phyloP scores from a whole-genome alignment of 2,888 invertebrate species.

The Drosophila koepferae region DNA sequence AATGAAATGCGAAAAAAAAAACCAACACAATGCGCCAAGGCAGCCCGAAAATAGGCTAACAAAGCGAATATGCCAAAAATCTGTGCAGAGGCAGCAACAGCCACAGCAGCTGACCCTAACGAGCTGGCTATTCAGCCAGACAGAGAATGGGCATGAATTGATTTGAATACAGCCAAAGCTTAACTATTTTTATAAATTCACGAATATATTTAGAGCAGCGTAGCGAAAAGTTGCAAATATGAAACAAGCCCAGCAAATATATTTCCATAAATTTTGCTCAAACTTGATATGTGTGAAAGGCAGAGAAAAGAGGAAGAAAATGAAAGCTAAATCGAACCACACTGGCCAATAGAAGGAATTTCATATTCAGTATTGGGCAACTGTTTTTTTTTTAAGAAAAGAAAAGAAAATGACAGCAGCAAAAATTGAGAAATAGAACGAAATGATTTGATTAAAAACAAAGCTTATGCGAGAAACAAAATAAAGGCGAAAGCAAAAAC shows the following conservation, averaged over 20 bases:
- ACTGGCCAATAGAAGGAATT: neutral
- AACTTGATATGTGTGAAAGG: neutral
- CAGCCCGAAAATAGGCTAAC: constrained; percentile 48
- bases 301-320: neutral
- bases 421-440: neutral
- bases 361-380: neutral
- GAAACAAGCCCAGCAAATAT: neutral
- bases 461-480: neutral
- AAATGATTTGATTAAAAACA: constrained; percentile 6
- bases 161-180: constrained; percentile 2
- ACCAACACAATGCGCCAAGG: constrained; percentile 18
- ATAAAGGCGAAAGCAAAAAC: neutral
- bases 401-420: neutral
- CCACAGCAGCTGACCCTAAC: constrained; percentile 38
- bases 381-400: too few relatives aligned
- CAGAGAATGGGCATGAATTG: constrained; percentile 1
- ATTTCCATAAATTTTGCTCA: constrained; percentile 5
- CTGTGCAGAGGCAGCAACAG: constrained; percentile 11
- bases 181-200: constrained; percentile 4
- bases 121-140: neutral
- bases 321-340: neutral
- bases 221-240: neutral
- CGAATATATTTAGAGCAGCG: constrained; percentile 7
- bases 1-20: constrained; percentile 34
- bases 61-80: constrained; percentile 25